Conservation (phyloP, 2,113 vertebrate species). For the Candoia aspera region DNA sequence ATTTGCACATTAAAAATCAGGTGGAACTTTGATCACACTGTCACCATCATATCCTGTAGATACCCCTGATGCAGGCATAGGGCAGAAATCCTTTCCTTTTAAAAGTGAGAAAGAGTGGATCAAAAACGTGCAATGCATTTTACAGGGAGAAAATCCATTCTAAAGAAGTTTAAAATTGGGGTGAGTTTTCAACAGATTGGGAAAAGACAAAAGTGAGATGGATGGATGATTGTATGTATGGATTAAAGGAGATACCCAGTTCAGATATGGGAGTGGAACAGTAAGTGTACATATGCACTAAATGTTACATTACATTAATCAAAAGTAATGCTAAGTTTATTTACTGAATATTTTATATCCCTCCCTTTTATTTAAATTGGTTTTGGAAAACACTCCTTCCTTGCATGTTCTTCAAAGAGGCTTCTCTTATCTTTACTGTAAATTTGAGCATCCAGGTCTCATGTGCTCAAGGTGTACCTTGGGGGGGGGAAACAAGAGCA, state of each 20-base stretch:
- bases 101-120: background rate
- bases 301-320: background rate
- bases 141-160: background rate
- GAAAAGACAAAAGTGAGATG: background rate
- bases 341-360: background rate
- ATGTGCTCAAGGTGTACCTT: background rate
- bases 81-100: background rate
- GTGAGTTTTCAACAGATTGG: background rate
- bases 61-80: background rate
- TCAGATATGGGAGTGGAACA: background rate
- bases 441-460: background rate
- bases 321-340: background rate
- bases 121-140: background rate
- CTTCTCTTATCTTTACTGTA: background rate
- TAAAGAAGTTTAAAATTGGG: background rate
- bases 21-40: background rate
- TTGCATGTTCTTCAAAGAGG: background rate
- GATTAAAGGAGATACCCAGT: no score
- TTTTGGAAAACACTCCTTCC: background rate
- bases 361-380: background rate
- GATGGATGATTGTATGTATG: background rate
- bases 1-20: background rate
- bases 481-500: background rate
- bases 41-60: background rate
- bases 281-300: background rate